Base-by-base conservation (phyloP, 2,797 vertebrate genomes). In the Hephaestus fuliginosus region DNA sequence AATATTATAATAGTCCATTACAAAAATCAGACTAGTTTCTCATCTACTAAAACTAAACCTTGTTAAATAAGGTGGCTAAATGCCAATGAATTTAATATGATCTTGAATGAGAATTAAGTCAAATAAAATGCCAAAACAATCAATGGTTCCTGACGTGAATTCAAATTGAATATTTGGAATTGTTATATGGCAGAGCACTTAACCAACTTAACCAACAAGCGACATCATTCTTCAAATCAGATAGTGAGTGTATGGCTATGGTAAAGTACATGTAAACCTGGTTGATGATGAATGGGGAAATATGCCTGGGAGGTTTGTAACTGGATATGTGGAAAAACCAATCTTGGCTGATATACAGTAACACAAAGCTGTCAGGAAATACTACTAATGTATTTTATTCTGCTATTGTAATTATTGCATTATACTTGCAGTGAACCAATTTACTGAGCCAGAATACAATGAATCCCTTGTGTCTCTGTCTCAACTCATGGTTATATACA, bases 171-270 rank as follows among this genome's bases (percentile, higher is more conserved):
- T 33, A 33, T 33, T 33, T 33, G 30, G 30, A 33, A 25, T 76
- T 64, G 60, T 81, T 76, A 79, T 63, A 66, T 53, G 36, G 17
- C 46, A 33, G 56, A 83, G 46, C 46, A 52, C 55, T 68, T 55
- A 22, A 66, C 80, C 55, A 70, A 64, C 55, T 25, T 25, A 25
- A 25, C 25, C 25, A 25, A 39, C 43, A n/a, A 71, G 74, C 67
- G 9, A 52, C 61, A 68, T 58, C 48, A 56, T 69, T 73, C 22
- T 56, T 63, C 70, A 30, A 46, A 65, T 58, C 56, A 60, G 61
- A 69, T 4, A 52, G 62, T 66, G 68, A 73, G 56, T 14, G 66
- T 73, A 44, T 62, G 48, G 49, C n/a, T 53, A 28, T 13, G 51
- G 44, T 39, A 25, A 73, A 12, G 62, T 52, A 58, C 73, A 56